Evolutionary conservation across 2,113 vertebrate genomes (phyloP), one percentile per base, ranked within the genome.

Genomic region (Limnothrissa miodon): DNA sequence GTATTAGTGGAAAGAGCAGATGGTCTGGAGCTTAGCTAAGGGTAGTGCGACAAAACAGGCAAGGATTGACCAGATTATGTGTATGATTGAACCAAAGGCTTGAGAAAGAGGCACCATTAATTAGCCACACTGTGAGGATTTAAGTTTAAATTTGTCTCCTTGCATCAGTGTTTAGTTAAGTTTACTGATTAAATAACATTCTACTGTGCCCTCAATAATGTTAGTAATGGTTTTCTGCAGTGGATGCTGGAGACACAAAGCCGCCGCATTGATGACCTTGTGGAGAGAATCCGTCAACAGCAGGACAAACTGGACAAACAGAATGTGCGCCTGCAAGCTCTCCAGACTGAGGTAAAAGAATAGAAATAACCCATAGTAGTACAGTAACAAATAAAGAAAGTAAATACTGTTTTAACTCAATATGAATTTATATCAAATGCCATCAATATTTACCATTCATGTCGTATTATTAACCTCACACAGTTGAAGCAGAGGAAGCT

Each of bases 251-350:
- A 91, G 0, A 92, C 91, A 0, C 97, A 98, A 92, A 96, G 94
- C 90, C 79, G 81, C 84, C 90, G 90, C 5, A 95, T 98, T 0
- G 94, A 96, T 59, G 95, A 95, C n/a, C 92, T 97, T 70, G 85
- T 96, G 88, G 96, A 96, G 86, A 97, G 96, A 86, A 94, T 97
- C 81, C 91, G 93, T 83, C 95, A 96, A 90, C 97, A 98, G 80
- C 97, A 97, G 83, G 94, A 93, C 83, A 95, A 96, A 83, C 93
- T 97, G 90, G 96, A 97, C 82, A 98, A 96, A 78, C 96, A 98
- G 87, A 96, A 93, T 29, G 33, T 96, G 33, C 93, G 94, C 87
- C 95, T 98, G 53, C 90, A 92, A 45, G 93, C 89, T 3, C 89
- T 98, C 80, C 95, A 93, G 83, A 87, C 29, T 79, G 91, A 92